These are phyloP conservation scores for Molossus molossus DNA, from an alignment of 2,797 vertebrate genomes.

Conservation along the genomic window DNA sequence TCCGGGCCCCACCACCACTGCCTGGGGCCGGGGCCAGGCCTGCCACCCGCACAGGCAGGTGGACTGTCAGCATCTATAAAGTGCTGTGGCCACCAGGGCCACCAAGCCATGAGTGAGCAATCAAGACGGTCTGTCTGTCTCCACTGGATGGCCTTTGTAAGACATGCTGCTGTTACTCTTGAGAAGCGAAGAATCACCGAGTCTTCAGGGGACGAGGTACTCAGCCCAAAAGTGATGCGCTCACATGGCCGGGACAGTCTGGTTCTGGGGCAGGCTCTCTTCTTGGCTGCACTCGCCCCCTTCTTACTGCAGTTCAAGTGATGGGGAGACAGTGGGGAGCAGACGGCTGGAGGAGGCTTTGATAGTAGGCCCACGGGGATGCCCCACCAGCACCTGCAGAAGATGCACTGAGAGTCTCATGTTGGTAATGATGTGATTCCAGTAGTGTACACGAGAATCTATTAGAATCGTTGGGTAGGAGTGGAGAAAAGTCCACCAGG, in stretches of 20 bases:
- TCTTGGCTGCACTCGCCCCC: background rate
- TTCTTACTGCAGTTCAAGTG: too few relatives aligned
- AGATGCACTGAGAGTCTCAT: background rate
- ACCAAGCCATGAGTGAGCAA: background rate
- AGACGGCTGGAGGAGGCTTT: background rate
- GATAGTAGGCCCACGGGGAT: fast-evolving
- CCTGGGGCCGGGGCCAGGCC: background rate
- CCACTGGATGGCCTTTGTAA: background rate
- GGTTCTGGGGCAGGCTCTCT: background rate
- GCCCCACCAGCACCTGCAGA: background rate
- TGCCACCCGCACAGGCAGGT: background rate
- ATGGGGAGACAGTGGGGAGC: too few relatives aligned
- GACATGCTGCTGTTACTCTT: too few relatives aligned
- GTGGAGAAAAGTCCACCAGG: background rate
- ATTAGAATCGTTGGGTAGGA: background rate
- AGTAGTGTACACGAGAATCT: background rate
- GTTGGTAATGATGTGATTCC: background rate
- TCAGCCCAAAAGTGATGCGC: background rate
- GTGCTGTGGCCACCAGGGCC: background rate
- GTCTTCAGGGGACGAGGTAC: background rate
- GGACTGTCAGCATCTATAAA: background rate
- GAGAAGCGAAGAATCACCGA: background rate
- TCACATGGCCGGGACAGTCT: background rate
- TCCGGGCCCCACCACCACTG: fast-evolving
- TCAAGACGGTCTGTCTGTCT: background rate